Percentiles rank a stretch among this genome's conserved stretches.
phyloP scores from a whole-genome alignment of 1,140 invertebrate species.

The Papilio polytes region DNA sequence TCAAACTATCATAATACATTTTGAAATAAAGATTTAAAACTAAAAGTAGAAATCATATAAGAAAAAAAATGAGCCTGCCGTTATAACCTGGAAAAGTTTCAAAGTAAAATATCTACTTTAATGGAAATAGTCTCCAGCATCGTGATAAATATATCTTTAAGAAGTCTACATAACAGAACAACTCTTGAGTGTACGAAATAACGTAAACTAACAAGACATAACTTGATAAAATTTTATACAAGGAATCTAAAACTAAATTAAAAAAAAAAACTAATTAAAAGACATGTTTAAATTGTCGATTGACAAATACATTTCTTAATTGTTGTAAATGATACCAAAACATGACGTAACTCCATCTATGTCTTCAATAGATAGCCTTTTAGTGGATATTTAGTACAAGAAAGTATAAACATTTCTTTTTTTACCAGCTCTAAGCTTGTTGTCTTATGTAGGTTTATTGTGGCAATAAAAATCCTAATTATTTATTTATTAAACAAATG shows the following conservation, averaged over 20 bases:
- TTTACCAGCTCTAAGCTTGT: too few relatives aligned
- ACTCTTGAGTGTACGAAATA: background rate
- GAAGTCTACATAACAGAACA: background rate
- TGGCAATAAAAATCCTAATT: too few relatives aligned
- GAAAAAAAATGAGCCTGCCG: conserved; percentile 2
- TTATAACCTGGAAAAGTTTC: conserved; percentile 7
- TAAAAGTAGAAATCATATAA: background rate
- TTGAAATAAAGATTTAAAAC: background rate
- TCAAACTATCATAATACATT: background rate
- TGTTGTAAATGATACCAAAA: background rate
- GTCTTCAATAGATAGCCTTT: too few relatives aligned
- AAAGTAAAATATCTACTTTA: conserved; percentile 21
- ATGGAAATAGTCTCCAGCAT: background rate
- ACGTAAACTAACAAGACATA: background rate
- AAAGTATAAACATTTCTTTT: background rate
- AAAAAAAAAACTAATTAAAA: background rate
- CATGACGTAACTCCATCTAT: background rate
- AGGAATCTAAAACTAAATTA: background rate
- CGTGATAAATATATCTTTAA: conserved; percentile 1
- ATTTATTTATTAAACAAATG: too few relatives aligned
- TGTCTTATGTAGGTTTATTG: too few relatives aligned
- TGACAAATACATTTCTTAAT: background rate
- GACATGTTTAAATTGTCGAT: background rate
- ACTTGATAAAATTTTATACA: background rate
- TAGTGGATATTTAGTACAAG: background rate